Evolutionary conservation across 2,888 invertebrate genomes (phyloP).

Genomic region (Cheilosia urbana): DNA sequence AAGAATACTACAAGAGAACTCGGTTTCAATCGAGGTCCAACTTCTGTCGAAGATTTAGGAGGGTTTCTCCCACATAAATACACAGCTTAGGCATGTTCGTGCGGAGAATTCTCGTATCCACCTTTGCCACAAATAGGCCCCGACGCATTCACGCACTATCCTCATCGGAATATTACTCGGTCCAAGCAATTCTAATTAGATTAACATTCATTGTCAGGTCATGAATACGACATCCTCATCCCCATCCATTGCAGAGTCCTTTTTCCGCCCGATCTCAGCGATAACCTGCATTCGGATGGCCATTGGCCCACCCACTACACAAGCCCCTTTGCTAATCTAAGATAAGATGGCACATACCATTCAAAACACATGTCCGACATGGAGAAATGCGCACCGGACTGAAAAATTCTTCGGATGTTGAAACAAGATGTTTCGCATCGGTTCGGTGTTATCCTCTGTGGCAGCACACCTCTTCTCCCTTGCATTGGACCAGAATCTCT

Average conservation of each 20-base stretch:
- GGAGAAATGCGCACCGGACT: constrained; percentile 24
- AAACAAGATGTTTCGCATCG: constrained; percentile 46
- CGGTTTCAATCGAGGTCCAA: constrained; percentile 26
- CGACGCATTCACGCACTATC: constrained; percentile 8
- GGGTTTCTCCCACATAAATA: constrained; percentile 31
- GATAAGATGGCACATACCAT: constrained; percentile 2
- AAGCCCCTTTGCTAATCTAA: neutral
- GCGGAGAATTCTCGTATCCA: neutral
- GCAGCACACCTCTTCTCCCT: neutral
- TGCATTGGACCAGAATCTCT: neutral
- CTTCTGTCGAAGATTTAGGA: constrained; percentile 34
- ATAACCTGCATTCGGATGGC: constrained; percentile 7
- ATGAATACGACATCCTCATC: constrained; percentile 8
- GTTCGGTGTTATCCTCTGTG: constrained; percentile 15
- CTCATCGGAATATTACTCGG: constrained; percentile 6
- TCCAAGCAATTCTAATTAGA: constrained; percentile 47
- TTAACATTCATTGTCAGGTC: constrained; percentile 51
- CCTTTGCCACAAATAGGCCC: constrained; percentile 44
- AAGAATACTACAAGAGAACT: constrained; percentile 31
- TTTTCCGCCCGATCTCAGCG: neutral
- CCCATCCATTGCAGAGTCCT: constrained; percentile 18
- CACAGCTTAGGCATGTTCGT: constrained; percentile 6
- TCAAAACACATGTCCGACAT: neutral
- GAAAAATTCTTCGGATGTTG: constrained; percentile 48
- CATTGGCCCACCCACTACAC: neutral